Evolutionary conservation across 1,140 invertebrate species (phyloP).

Genomic region (Trachelipus rathkii): DNA sequence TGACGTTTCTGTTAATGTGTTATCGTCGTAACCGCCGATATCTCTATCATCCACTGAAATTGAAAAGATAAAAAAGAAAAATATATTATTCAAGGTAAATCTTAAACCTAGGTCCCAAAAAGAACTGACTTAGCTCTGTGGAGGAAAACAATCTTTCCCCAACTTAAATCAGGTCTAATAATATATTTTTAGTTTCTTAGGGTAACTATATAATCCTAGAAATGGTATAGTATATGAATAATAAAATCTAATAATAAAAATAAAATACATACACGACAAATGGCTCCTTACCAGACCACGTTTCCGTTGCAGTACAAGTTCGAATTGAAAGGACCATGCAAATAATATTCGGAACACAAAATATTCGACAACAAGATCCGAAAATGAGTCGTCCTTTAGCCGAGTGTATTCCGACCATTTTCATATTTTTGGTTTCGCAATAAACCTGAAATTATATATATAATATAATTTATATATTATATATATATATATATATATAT

Average conservation of each 20-base stretch:
- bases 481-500: not conserved
- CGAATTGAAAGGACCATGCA: constrained; percentile 67
- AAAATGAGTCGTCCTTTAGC: constrained; percentile 64
- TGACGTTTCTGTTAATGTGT: constrained; percentile 44
- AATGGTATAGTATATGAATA: not conserved
- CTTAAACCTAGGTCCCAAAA: too few species aligned
- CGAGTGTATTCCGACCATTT: constrained; percentile 66
- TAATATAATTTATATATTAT: not conserved
- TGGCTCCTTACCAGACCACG: constrained; percentile 73
- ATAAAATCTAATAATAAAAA: not conserved
- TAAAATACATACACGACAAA: constrained; percentile 64
- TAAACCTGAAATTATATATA: too few species aligned
- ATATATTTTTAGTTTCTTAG: not conserved
- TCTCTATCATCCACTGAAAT: constrained; percentile 30
- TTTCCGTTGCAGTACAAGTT: constrained; percentile 70
- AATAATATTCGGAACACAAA: constrained; percentile 74
- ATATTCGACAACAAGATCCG: constrained; percentile 69
- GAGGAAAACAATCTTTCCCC: too few species aligned
- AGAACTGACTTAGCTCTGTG: too few species aligned
- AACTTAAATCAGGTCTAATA: not conserved
- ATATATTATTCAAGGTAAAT: not conserved
- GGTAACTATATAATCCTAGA: not conserved
- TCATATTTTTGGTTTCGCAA: constrained; percentile 67
- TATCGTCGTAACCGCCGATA: constrained; percentile 42
- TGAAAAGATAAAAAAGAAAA: not conserved